Percentiles rank a stretch among this genome's conserved stretches.
These are phyloP conservation scores for Ostrea denselamellosa DNA, from an alignment of 1,140 invertebrate species.

Conservation along the genomic window DNA sequence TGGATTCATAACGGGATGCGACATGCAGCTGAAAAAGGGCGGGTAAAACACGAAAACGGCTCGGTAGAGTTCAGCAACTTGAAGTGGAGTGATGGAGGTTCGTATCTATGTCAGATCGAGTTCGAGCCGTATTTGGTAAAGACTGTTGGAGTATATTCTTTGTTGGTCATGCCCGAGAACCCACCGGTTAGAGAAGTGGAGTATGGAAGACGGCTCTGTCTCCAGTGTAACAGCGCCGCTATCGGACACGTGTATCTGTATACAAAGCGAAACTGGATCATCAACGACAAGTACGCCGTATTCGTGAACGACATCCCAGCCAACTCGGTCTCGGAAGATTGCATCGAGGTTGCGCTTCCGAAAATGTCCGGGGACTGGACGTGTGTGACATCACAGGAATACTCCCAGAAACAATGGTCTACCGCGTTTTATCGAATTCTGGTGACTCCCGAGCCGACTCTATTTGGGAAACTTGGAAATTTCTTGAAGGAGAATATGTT, in stretches of 20 bases:
- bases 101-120: not conserved
- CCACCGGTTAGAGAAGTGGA: not conserved
- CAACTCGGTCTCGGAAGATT: not conserved
- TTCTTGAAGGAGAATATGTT: not conserved
- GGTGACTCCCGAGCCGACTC: not conserved
- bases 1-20: slow-evolving; percentile 23
- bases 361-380: not conserved
- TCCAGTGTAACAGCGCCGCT: not conserved
- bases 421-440: not conserved
- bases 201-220: not conserved
- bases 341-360: not conserved
- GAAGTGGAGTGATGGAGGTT: not conserved
- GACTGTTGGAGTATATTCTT: not conserved
- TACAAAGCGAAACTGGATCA: slow-evolving; percentile 4
- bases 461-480: not conserved
- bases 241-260: slow-evolving; percentile 2
- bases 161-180: not conserved
- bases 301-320: not conserved
- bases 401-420: not conserved
- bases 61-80: not conserved
- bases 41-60: not conserved
- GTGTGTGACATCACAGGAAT: slow-evolving; percentile 15
- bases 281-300: not conserved
- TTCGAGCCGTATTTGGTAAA: not conserved
- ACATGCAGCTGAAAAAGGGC: not conserved